phyloP scores from a whole-genome alignment of 2,113 vertebrate genomes.

The Paratilapia polleni region DNA sequence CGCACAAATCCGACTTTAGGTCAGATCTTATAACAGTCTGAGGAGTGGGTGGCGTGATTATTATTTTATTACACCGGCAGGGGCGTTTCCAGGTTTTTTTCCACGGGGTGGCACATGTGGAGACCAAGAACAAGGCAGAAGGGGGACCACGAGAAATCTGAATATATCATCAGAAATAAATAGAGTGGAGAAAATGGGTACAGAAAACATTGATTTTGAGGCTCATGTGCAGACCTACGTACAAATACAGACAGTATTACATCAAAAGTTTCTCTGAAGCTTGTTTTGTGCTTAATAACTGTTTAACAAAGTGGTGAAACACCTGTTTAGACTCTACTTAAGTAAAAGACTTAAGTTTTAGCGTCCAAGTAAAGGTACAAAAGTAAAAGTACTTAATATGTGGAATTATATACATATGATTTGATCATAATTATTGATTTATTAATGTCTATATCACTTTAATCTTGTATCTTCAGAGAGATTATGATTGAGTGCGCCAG shows the following conservation, averaged over 20 bases:
- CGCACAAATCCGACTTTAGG: neutral
- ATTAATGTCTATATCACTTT: neutral
- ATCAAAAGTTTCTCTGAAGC: neutral
- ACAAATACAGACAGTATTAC: neutral
- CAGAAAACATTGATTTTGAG: neutral
- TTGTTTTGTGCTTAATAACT: neutral
- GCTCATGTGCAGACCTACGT: neutral
- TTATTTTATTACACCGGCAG: conserved; percentile 22
- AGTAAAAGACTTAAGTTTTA: neutral
- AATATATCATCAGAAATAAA: neutral
- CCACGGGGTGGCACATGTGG: conserved; percentile 1
- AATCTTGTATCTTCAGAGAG: neutral
- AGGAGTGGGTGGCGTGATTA: conserved; percentile 12
- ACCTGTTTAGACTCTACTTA: neutral
- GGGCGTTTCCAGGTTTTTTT: conserved; percentile 9
- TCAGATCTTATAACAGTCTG: neutral
- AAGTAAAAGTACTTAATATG: neutral
- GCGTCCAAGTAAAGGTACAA: neutral
- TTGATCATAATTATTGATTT: neutral
- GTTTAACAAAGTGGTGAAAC: neutral
- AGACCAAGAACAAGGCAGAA: neutral
- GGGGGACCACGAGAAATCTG: neutral
- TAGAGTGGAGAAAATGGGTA: neutral
- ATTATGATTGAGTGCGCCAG: neutral
- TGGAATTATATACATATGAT: neutral